These are phyloP conservation scores for Andrena haemorrhoa DNA, from an alignment of 2,888 invertebrate genomes.

Conservation along the genomic window DNA sequence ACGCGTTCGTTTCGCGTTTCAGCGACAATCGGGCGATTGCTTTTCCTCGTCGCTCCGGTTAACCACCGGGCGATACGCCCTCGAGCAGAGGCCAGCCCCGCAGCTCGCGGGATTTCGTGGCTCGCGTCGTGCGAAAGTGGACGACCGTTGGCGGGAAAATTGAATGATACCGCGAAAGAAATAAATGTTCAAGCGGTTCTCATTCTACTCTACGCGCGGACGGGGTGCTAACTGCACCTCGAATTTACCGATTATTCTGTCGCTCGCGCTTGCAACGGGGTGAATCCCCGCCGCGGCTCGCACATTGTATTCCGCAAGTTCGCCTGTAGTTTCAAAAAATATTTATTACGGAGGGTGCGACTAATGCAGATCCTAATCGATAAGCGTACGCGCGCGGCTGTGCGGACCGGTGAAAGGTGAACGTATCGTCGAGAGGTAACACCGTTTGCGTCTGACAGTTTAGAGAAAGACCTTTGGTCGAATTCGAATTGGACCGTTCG, in stretches of 20 bases:
- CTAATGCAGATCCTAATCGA: neutral
- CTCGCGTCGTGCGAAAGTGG: neutral
- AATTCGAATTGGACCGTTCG: constrained; percentile 3
- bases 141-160: constrained; percentile 56
- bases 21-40: neutral
- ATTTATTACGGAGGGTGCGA: neutral
- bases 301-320: neutral
- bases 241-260: constrained; percentile 17
- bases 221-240: constrained; percentile 58
- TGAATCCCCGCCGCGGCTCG: neutral
- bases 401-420: neutral
- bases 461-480: neutral
- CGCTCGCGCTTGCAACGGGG: constrained; percentile 16
- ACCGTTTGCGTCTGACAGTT: neutral
- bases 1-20: constrained; percentile 15
- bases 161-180: constrained; percentile 53
- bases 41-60: no score
- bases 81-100: no score
- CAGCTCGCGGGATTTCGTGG: neutral
- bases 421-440: neutral
- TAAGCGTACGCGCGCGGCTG: neutral
- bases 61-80: no score
- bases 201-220: constrained; percentile 38
- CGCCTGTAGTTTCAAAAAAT: neutral
- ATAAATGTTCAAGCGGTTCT: constrained; percentile 59